Evolutionary conservation across 1,140 invertebrate species (phyloP).

Genomic region (Zeugodacus cucurbitae): DNA sequence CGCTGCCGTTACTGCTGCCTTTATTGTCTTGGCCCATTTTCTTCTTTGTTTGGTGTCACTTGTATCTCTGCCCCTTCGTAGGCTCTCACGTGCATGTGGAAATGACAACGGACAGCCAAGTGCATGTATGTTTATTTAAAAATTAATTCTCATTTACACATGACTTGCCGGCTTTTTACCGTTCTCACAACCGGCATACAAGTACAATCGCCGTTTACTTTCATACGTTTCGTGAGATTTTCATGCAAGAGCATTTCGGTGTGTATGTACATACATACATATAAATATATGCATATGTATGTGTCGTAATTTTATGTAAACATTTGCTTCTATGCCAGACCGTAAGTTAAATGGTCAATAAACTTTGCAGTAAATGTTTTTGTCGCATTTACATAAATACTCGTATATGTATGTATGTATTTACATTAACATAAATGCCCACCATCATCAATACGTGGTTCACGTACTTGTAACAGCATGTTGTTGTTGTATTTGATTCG

Average conservation of each 20-base stretch:
- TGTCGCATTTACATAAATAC: not conserved
- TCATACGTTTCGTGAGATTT: too few relatives aligned
- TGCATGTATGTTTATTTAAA: not conserved
- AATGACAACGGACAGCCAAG: not conserved
- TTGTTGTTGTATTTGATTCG: not conserved
- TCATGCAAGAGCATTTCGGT: too few relatives aligned
- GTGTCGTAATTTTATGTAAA: not conserved
- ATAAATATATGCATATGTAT: too few relatives aligned
- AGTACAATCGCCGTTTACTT: not conserved
- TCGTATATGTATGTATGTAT: not conserved
- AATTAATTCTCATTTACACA: not conserved
- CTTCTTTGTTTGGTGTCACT: not conserved
- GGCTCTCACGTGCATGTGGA: not conserved
- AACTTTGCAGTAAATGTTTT: not conserved
- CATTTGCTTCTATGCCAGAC: not conserved
- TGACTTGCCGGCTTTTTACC: not conserved
- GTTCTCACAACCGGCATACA: not conserved
- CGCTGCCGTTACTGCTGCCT: not conserved
- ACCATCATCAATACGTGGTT: not conserved
- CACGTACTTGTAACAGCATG: not conserved
- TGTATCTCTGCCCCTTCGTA: not conserved
- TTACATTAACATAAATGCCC: not conserved
- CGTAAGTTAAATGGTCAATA: not conserved
- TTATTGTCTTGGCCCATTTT: conserved; percentile 11
- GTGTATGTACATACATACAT: too few relatives aligned